phyloP scores from a whole-genome alignment of 2,888 invertebrate genomes.

The Dione vanillae region DNA sequence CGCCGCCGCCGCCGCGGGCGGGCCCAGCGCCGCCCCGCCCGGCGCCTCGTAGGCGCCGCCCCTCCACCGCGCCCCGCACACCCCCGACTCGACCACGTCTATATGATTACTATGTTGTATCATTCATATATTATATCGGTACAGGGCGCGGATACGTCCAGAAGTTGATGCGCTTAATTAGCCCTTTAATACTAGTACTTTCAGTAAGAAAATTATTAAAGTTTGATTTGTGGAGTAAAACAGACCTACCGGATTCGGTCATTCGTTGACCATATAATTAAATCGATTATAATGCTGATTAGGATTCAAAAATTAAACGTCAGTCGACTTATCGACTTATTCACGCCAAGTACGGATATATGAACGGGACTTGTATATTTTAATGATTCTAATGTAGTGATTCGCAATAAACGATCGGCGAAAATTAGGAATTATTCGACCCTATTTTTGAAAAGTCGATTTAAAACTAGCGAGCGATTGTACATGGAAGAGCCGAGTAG shows the following conservation, averaged over 20 bases:
- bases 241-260: no score
- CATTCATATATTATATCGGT: slow-evolving; percentile 5
- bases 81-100: neutral
- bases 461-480: neutral
- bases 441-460: slow-evolving; percentile 8
- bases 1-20: slow-evolving; percentile 60
- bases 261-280: no score
- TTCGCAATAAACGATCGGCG: neutral
- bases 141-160: no score
- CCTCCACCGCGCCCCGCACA: slow-evolving; percentile 33
- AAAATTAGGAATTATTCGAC: slow-evolving; percentile 4
- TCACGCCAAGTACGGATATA: no score
- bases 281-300: no score
- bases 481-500: neutral
- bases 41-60: slow-evolving; percentile 62
- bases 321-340: no score
- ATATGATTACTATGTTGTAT: slow-evolving; percentile 10
- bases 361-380: slow-evolving; percentile 7
- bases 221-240: no score
- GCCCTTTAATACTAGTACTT: no score
- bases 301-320: no score
- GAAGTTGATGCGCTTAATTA: no score
- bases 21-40: slow-evolving; percentile 60
- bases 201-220: no score
- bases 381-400: slow-evolving; percentile 10